Percentiles rank a stretch among this genome's conserved stretches.
Evolutionary conservation across 2,797 vertebrate species (phyloP).

Genomic region (Spondyliosoma cantharus): DNA sequence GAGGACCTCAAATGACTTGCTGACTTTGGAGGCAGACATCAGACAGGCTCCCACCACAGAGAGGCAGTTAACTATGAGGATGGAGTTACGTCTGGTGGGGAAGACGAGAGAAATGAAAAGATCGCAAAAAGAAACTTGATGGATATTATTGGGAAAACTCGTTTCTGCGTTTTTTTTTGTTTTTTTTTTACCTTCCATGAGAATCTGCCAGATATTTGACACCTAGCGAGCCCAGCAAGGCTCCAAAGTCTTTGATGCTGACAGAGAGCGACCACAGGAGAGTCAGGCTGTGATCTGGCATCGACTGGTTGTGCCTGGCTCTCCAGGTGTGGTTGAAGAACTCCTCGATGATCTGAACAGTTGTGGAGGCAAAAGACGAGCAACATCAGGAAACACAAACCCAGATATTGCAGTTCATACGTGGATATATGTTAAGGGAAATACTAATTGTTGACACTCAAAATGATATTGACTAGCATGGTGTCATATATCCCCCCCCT

Average conservation of each 20-base stretch:
- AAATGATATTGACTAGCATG: not conserved
- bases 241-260: slow-evolving; percentile 87
- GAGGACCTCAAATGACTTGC: slow-evolving; percentile 82
- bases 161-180: not conserved
- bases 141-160: not conserved
- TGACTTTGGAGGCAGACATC: slow-evolving; percentile 83
- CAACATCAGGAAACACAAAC: not conserved
- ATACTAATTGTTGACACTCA: too few relatives aligned
- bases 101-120: fast-evolving
- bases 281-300: slow-evolving; percentile 83
- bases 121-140: not conserved
- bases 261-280: slow-evolving; percentile 86
- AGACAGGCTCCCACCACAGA: slow-evolving; percentile 80
- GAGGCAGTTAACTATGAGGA: slow-evolving; percentile 83
- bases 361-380: not conserved
- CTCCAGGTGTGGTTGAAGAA: slow-evolving; percentile 87
- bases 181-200: slow-evolving; percentile 78
- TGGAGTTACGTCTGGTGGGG: slow-evolving; percentile 80
- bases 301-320: slow-evolving; percentile 81
- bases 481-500: not conserved
- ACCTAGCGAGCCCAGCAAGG: slow-evolving; percentile 82
- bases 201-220: slow-evolving; percentile 84
- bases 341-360: slow-evolving; percentile 82
- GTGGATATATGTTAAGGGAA: too few relatives aligned
- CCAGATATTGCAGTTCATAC: too few relatives aligned